phyloP scores from a whole-genome alignment of 1,140 invertebrate species.

The Yoshiicerus persimilis region DNA sequence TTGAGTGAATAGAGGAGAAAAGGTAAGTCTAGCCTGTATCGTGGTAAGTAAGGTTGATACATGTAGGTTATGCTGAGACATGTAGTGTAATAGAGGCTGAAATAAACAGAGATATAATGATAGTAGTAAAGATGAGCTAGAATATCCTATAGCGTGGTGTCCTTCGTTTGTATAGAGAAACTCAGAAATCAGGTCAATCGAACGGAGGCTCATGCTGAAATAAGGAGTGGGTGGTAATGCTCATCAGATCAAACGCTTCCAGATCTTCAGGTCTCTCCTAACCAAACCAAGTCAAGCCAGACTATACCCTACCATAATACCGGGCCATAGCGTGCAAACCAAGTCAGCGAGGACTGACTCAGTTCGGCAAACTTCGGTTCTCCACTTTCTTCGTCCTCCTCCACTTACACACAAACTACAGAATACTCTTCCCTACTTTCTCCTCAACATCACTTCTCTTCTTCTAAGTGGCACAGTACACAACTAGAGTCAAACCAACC shows the following conservation, averaged over 20 bases:
- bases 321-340: background rate
- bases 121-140: background rate
- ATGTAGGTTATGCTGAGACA: background rate
- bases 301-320: background rate
- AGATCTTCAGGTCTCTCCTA: constrained; percentile 35
- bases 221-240: constrained; percentile 42
- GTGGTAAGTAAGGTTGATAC: background rate
- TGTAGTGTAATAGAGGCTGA: background rate
- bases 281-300: background rate
- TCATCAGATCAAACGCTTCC: constrained; percentile 36
- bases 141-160: background rate
- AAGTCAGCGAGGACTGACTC: constrained; percentile 3
- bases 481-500: background rate
- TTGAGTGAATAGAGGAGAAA: background rate
- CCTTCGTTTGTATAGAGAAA: background rate
- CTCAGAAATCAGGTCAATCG: constrained; percentile 47
- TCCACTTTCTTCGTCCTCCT: background rate
- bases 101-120: background rate
- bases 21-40: background rate
- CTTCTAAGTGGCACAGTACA: no score
- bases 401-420: background rate
- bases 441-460: background rate
- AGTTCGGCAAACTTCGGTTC: background rate
- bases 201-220: constrained; percentile 39
- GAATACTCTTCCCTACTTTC: background rate